Base-by-base conservation (phyloP, 2,797 vertebrate species). In the Gila robusta region DNA sequence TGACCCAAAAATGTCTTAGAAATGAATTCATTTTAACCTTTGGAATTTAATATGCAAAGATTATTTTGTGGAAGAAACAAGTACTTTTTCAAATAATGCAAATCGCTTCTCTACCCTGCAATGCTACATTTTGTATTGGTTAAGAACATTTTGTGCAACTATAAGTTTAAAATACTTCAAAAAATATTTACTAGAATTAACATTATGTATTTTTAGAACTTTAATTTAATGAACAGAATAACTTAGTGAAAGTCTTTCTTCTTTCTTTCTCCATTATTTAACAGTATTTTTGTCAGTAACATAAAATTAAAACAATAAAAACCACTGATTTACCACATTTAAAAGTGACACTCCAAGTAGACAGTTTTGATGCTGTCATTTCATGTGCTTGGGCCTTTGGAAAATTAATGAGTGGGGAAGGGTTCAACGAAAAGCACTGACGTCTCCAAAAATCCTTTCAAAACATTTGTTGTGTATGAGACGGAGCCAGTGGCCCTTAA, bases 1-100 rank as follows among this genome's bases (percentile, higher is more conserved):
- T 70, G 44, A 64, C 79, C 79, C 64, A 52, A 49, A 81, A 81
- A 67, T 67, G 79, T 49, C 62, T 35, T 12, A 52, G 12, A 49
- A 54, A 49, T 67, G 6, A 81, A 67, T 69, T 49, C 2, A 66
- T 47, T 67, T 47, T 1, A 47, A 80, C 26, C 79, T 3, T 80
- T 67, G 28, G 72, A 72, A 17, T 52, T 67, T 19, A 64, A 49
- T 67, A 67, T 80, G 62, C 79, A 67, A 21, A 67, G 6, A 66
- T 67, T 80, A 67, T 80, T 67, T 67, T 67, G 19, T 11, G 78
- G 62, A 59, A 59, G 32, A 77, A 77, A 56, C 32, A 0, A 16
- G 26, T 67, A 47, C 23, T 49, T 67, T 67, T 67, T 67, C 54
- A 79, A 79, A 79, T 26, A 62, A 62, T 41, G 54, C 54, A 78